phyloP scores from a whole-genome alignment of 2,888 invertebrate genomes.

The Tuberolachnus salignus region DNA sequence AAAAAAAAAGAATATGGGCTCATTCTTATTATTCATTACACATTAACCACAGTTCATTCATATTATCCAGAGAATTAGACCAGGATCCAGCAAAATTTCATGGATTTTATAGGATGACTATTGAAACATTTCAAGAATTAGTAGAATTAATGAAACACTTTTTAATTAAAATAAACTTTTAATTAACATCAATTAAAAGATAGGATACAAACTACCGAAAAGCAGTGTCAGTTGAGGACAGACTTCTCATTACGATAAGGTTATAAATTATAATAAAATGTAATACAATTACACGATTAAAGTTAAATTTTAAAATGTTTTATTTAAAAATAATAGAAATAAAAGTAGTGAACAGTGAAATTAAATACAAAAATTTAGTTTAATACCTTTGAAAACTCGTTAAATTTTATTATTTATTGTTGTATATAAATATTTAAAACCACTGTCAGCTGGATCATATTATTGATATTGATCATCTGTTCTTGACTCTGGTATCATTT shows the following conservation, averaged over 20 bases:
- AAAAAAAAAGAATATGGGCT: neutral
- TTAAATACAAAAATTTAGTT: neutral
- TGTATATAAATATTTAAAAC: constrained; percentile 2
- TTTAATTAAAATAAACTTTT: too few species aligned
- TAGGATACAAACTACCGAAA: constrained; percentile 18
- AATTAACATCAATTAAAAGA: constrained; percentile 17
- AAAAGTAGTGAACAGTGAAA: neutral
- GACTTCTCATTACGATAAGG: constrained; percentile 15
- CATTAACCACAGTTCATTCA: neutral
- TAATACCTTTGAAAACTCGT: constrained; percentile 13
- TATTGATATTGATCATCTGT: constrained; percentile 23
- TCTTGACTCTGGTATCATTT: constrained; percentile 8
- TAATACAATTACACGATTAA: constrained; percentile 4
- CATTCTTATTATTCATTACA: neutral
- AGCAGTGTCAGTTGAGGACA: constrained; percentile 29
- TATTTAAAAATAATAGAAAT: constrained; percentile 8
- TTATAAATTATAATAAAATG: constrained; percentile 11
- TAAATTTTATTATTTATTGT: constrained; percentile 2
- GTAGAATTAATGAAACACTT: constrained; percentile 9
- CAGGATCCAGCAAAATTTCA: constrained; percentile 19
- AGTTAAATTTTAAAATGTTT: neutral
- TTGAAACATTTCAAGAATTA: constrained; percentile 34
- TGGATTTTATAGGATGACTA: constrained; percentile 31
- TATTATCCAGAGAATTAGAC: constrained; percentile 23
- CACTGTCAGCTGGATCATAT: constrained; percentile 1